Evolutionary conservation across 1,140 invertebrate species (phyloP).

Genomic region (Drosophila gunungcola): DNA sequence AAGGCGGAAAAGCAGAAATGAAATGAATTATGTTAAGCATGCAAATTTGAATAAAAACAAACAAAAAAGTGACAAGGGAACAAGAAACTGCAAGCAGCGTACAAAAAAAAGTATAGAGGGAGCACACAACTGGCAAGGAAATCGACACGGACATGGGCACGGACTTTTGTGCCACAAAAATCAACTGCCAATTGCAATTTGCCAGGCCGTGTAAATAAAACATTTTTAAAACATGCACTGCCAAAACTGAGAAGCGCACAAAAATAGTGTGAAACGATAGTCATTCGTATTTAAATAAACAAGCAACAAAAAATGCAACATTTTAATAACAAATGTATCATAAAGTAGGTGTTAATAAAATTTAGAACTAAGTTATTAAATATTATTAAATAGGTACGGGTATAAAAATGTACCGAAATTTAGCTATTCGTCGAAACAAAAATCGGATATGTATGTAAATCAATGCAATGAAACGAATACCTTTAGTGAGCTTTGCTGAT

Average conservation of each 20-base stretch:
- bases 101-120: not conserved
- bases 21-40: slow-evolving; percentile 61
- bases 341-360: not conserved
- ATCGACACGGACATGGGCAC: slow-evolving; percentile 15
- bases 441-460: too few relatives aligned
- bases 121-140: not conserved
- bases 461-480: too few relatives aligned
- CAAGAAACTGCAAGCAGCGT: slow-evolving; percentile 6
- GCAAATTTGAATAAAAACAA: slow-evolving; percentile 46
- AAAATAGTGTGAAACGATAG: not conserved
- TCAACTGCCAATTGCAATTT: slow-evolving; percentile 58
- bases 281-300: not conserved
- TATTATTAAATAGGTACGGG: too few relatives aligned
- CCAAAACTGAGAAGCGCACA: not conserved
- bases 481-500: too few relatives aligned
- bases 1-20: slow-evolving; percentile 23
- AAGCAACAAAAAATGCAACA: not conserved
- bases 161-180: slow-evolving; percentile 17
- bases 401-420: too few relatives aligned
- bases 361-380: not conserved
- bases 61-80: slow-evolving; percentile 18
- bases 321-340: too few relatives aligned
- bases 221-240: slow-evolving; percentile 37
- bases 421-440: too few relatives aligned
- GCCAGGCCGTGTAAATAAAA: slow-evolving; percentile 47